Percentiles rank a stretch among this genome's conserved stretches.
These are phyloP conservation scores for Cranoglanis bouderius DNA, from an alignment of 2,113 vertebrate genomes.

Conservation along the genomic window DNA sequence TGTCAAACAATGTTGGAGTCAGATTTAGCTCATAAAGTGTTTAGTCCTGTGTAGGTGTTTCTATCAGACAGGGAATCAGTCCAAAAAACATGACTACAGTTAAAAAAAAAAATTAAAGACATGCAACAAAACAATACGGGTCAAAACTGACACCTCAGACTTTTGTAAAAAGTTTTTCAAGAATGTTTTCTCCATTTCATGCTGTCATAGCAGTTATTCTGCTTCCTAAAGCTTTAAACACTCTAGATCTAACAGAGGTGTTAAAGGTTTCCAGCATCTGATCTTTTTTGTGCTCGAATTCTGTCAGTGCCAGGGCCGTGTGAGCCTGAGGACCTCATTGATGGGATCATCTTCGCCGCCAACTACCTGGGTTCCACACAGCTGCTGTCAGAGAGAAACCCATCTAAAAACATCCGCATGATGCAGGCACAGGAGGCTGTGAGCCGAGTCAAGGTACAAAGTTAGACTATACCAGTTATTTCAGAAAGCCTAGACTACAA, in stretches of 20 bases:
- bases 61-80: neutral
- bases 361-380: constrained; percentile 99
- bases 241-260: neutral
- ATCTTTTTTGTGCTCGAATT: neutral
- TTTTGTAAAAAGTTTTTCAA: neutral
- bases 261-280: neutral
- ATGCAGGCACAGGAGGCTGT: constrained; percentile 98
- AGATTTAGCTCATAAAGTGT: neutral
- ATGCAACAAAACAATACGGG: neutral
- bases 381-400: constrained; percentile 95
- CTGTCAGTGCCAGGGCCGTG: constrained; percentile 92
- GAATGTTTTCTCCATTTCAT: neutral
- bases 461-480: neutral
- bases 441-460: constrained; percentile 92
- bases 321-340: constrained; percentile 97
- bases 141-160: neutral
- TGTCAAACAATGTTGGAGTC: neutral
- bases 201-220: neutral
- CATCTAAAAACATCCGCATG: constrained; percentile 98
- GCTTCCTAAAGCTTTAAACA: constrained; percentile 6
- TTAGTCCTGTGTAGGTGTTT: neutral
- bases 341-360: constrained; percentile 98
- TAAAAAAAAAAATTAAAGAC: neutral
- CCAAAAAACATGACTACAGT: neutral
- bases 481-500: neutral